Base-by-base conservation (phyloP, 2,113 vertebrate species). In the Melanocharis versteri region DNA sequence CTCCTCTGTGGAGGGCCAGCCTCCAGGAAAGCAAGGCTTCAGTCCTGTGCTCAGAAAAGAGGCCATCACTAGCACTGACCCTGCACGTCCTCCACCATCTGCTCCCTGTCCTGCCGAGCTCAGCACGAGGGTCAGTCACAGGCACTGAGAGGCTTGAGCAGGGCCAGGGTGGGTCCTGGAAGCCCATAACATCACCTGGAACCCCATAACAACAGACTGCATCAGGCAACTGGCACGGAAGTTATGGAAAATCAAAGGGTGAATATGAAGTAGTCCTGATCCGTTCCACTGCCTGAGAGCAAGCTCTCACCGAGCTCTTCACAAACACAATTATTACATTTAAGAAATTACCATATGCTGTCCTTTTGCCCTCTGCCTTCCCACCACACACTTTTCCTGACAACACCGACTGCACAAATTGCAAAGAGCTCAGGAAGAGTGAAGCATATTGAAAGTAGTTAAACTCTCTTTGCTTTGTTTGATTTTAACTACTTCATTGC, bases 161-260 rank as follows among this genome's bases (percentile, higher is more conserved):
- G 33, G 9, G 23, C 37, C n/a, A 17, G 11, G n/a, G 26, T 1
- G 1, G 17, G 10, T n/a, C n/a, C n/a, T n/a, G n/a, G n/a, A n/a
- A n/a, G n/a, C n/a, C n/a, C n/a, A n/a, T n/a, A n/a, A n/a, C n/a
- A n/a, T n/a, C n/a, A n/a, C n/a, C n/a, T n/a, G n/a, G n/a, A 24
- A 24, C 11, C 6, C 16, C 39, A 15, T 11, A 37, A 3, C 21
- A 64, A 19, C 13, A 27, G 39, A 35, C 23, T 61, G 40, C 47
- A 10, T 4, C 26, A 58, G 33, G 60, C 19, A 78, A 11, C 17
- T 44, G 7, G 37, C 10, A 8, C 9, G 2, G 19, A 75, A 58
- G 17, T 3, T 15, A 23, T 24, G 12, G 18, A 61, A 86, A 90
- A 83, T 48, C 35, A 71, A 35, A 75, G 30, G 6, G 22, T 44